Evolutionary conservation across 2,113 vertebrate genomes (phyloP), one percentile per base, ranked within the genome.

Genomic region (Mirza zaza): DNA sequence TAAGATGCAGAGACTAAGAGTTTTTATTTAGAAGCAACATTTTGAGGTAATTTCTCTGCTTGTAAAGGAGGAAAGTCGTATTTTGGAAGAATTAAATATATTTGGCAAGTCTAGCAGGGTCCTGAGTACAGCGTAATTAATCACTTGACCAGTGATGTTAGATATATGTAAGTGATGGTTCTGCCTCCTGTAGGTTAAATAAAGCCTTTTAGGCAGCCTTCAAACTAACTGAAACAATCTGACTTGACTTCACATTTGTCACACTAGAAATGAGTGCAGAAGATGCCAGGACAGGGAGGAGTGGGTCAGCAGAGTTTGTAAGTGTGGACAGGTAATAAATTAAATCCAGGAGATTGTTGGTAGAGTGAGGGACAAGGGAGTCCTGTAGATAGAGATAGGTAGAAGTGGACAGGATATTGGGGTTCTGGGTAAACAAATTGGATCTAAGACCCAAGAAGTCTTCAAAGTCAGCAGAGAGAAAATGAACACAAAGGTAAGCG

Each of bases 161-260:
- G 36, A 93, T 85, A 39, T 75, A 50, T 50, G 29, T 91, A 84
- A 90, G 68, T 80, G 89, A 95, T 91, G 82, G 88, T 95, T 97
- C 57, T 93, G 93, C 93, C 89, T 91, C 27, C 68, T 95, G 39
- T 79, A 88, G 88, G 93, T 92, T 96, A 90, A 90, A 94, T 97
- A 94, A 97, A 97, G 42, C 68, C 91, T 94, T 91, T 94, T 79
- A 92, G 93, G 91, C 91, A 96, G 73, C 50, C 91, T 95, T 96
- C 96, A 97, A 13, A 80, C 57, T 65, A 83, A 89, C 1, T 14
- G 97, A 93, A 94, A 89, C 95, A 97, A 90, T 95, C 29, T 94
- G 96, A 96, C 89, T 94, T 86, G 95, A 96, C 95, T 95, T 95
- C 23, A 83, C 29, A 97, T 97, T 96, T 94, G 96, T 97, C 86